These are phyloP conservation scores for Choloepus didactylus DNA, from an alignment of 2,797 vertebrate genomes.

Conservation along the genomic window DNA sequence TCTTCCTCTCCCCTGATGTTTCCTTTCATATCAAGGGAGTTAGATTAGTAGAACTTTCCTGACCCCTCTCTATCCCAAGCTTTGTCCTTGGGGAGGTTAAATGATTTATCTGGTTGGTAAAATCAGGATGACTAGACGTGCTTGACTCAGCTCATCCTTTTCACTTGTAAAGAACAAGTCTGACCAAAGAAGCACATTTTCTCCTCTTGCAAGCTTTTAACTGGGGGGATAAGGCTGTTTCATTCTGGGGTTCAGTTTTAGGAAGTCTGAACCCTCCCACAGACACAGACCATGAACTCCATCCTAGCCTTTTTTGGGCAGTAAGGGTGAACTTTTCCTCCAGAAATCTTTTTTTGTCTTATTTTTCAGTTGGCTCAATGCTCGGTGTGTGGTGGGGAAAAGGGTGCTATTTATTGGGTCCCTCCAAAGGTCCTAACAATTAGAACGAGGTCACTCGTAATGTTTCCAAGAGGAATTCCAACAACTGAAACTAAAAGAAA, in stretches of 20 bases:
- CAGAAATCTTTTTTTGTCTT: not conserved
- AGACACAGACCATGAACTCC: not conserved
- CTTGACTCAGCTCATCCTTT: not conserved
- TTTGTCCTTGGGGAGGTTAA: not conserved
- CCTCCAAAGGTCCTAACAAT: not conserved
- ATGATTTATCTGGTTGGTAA: not conserved
- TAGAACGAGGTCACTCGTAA: not conserved
- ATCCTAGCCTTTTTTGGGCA: not conserved
- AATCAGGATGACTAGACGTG: not conserved
- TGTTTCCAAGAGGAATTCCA: not conserved
- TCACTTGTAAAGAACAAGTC: not conserved
- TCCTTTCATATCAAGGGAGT: not conserved
- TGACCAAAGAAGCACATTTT: not conserved
- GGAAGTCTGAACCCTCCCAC: not conserved
- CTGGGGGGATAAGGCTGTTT: not conserved
- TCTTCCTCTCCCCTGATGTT: not conserved
- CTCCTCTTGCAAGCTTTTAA: not conserved
- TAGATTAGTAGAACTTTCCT: not conserved
- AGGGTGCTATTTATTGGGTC: not conserved
- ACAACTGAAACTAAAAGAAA: slow-evolving; percentile 9
- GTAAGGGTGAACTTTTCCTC: not conserved
- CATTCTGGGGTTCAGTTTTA: not conserved
- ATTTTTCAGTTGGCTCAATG: not conserved
- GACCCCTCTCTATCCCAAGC: not conserved
- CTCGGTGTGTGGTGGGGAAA: not conserved